Conservation (phyloP, 2,888 invertebrate species). For the Andrena haemorrhoa region DNA sequence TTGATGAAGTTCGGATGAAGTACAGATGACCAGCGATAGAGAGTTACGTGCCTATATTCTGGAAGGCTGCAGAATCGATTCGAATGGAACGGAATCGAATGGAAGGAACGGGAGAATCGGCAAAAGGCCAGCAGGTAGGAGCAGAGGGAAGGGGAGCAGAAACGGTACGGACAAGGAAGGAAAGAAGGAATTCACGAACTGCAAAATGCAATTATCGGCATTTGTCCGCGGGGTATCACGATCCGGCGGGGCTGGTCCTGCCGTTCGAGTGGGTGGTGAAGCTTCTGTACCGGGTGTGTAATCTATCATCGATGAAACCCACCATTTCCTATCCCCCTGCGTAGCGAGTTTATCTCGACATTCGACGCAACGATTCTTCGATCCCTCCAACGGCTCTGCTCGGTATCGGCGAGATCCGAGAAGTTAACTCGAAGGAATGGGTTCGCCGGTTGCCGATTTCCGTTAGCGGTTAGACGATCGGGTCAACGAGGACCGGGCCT, state of each 20-base stretch:
- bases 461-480: neutral
- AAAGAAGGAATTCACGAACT: slow-evolving; percentile 83
- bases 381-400: too few relatives aligned
- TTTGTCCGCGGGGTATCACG: slow-evolving; percentile 84
- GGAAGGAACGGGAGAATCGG: slow-evolving; percentile 29
- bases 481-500: slow-evolving; percentile 23
- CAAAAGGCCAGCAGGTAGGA: slow-evolving; percentile 39
- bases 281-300: slow-evolving; percentile 78
- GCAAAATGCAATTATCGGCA: slow-evolving; percentile 84
- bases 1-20: neutral
- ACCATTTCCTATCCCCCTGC: slow-evolving; percentile 29
- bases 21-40: neutral
- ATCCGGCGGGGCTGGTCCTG: slow-evolving; percentile 77
- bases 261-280: slow-evolving; percentile 68
- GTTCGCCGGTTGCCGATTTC: neutral
- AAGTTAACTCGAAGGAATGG: too few relatives aligned
- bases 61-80: slow-evolving; percentile 8
- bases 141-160: slow-evolving; percentile 56
- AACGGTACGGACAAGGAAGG: slow-evolving; percentile 73
- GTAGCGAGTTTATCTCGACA: slow-evolving; percentile 7
- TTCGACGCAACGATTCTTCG: slow-evolving; percentile 5
- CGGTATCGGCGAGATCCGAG: too few relatives aligned
- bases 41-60: neutral
- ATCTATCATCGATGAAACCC: slow-evolving; percentile 60
- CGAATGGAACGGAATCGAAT: slow-evolving; percentile 16